Base-by-base conservation (phyloP, 1,140 invertebrate genomes). In the Formica exsecta region DNA sequence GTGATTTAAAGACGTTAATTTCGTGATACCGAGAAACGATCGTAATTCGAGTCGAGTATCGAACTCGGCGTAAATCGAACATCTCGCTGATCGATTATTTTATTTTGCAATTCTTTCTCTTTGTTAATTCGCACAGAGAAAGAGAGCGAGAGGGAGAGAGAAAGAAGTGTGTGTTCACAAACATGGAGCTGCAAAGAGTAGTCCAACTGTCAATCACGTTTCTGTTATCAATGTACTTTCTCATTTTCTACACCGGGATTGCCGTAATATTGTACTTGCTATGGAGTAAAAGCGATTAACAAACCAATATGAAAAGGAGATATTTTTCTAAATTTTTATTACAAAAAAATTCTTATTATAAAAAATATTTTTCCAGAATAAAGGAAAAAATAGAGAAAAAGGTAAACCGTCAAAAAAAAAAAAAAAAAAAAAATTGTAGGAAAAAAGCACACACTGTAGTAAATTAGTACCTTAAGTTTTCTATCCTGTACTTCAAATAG, bases 191-290 rank as follows among this genome's bases (percentile, higher is more conserved):
- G 36, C 84, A 81, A 68, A 88, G 94, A 76, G 86, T 94, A 68
- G 7, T 93, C 51, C 92, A 95, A 61, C 85, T 95, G 9, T 76
- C 92, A 29, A 65, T 93, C 29, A 94, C 94, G 1, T 88, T 92
- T 68, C 54, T 90, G 5, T 75, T 95, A 64, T 92, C 92, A 2
- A 91, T 92, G 71, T 95, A 95, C 64, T 94, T 95, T 91, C 88
- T 95, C 6, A 41, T 94, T 5, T 93, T 95, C 77, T 95, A 95
- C 65, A 51, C 85, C 13, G 94, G 87, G 6, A 80, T 87, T 0
- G 81, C 80, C 51, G 65, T 94, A 6, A 79, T 94, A n/a, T 68
- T 95, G 0, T 94, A 93, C 68, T 88, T 95, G 19, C 48, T 94
- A 32, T 95, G 89, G 89, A 54, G 48, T n/a, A 75, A 19, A 25